phyloP scores from a whole-genome alignment of 2,888 invertebrate species.

The Schizaphis graminum region DNA sequence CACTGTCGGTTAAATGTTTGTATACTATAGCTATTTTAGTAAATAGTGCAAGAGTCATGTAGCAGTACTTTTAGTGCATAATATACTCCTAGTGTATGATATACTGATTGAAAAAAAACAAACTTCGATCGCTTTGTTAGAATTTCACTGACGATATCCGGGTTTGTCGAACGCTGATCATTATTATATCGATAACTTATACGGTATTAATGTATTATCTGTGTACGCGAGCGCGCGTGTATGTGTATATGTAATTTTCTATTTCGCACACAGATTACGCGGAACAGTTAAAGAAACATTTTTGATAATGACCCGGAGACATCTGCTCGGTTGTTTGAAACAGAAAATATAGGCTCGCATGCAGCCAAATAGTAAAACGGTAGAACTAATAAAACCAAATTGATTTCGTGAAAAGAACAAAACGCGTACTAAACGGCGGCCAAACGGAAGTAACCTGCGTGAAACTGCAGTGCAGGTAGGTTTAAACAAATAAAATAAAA shows the following conservation, averaged over 20 bases:
- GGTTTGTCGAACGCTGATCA: background rate
- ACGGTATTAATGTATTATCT: background rate
- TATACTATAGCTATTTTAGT: background rate
- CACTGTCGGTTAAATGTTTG: background rate
- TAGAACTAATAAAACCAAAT: slow-evolving; percentile 35
- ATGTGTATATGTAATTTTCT: background rate
- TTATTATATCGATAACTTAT: background rate
- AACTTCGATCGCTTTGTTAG: background rate
- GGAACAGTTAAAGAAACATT: slow-evolving; percentile 69
- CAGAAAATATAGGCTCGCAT: slow-evolving; percentile 14
- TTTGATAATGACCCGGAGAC: slow-evolving; percentile 70
- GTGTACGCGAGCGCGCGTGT: background rate
- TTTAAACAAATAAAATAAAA: background rate
- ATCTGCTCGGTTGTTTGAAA: slow-evolving; percentile 15
- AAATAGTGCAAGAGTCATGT: background rate
- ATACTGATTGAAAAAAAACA: background rate
- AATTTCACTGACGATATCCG: background rate
- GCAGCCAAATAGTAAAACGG: background rate
- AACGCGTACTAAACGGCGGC: background rate
- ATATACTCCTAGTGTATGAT: no score
- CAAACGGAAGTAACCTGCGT: background rate
- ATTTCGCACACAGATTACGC: slow-evolving; percentile 67
- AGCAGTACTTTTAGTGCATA: background rate
- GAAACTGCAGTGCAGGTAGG: background rate
- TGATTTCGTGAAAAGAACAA: slow-evolving; percentile 23